phyloP scores from a whole-genome alignment of 2,888 invertebrate species.

The Cryptops parisi region DNA sequence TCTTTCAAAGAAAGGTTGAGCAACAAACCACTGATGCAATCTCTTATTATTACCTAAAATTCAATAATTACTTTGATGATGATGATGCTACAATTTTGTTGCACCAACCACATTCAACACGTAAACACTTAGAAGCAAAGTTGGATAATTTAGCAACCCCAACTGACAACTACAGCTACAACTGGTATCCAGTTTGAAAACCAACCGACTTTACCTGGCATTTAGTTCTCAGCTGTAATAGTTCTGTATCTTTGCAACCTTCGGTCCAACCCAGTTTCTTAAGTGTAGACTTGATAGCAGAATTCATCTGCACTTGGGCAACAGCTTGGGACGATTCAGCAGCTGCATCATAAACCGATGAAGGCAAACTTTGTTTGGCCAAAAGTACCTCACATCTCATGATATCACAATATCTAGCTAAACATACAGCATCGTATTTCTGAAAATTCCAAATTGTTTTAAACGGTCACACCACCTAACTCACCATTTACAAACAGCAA shows the following conservation, averaged over 20 bases:
- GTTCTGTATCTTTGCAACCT: constrained; percentile 28
- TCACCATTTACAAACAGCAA: neutral
- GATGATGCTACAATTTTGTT: neutral
- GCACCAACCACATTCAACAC: no score
- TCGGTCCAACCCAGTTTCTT: constrained; percentile 33
- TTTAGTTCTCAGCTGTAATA: constrained; percentile 25
- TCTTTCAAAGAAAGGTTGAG: constrained; percentile 65
- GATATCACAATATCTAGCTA: constrained; percentile 89
- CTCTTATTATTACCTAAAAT: constrained; percentile 51
- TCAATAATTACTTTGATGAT: constrained; percentile 16
- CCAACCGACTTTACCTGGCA: constrained; percentile 23
- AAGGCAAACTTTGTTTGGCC: constrained; percentile 13
- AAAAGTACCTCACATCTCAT: constrained; percentile 80
- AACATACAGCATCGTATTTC: constrained; percentile 83
- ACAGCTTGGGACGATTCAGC: neutral
- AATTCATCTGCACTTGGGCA: constrained; percentile 1
- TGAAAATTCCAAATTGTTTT: constrained; percentile 28
- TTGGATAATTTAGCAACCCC: constrained; percentile 10
- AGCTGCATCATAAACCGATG: neutral
- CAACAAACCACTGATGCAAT: constrained; percentile 66
- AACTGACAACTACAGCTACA: neutral
- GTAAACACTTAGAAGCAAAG: no score
- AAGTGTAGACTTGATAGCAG: constrained; percentile 9
- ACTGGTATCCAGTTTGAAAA: neutral
- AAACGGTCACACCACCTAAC: no score